Conservation (phyloP, 2,113 vertebrate species). For the Neogale vison region DNA sequence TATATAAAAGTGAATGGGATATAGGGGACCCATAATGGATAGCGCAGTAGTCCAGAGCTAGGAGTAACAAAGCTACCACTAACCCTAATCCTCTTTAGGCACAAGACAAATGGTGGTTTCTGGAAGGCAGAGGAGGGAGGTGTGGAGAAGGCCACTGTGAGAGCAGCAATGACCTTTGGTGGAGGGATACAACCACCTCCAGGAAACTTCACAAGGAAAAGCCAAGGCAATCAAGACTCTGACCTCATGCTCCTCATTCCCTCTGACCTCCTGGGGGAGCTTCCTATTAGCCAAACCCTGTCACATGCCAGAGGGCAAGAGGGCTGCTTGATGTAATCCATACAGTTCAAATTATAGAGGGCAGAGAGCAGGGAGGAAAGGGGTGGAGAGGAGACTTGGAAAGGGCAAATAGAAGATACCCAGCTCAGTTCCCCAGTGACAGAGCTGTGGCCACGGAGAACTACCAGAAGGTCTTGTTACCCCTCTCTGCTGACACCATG, state of each 20-base stretch:
- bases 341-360: conserved; percentile 38
- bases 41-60: not conserved
- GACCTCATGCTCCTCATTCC: conserved; percentile 41
- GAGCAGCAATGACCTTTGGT: not conserved
- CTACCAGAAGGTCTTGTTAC: not conserved
- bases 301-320: conserved; percentile 42
- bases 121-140: not conserved
- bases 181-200: not conserved
- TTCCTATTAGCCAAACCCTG: conserved; percentile 32
- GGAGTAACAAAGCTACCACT: not conserved
- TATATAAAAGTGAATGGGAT: not conserved
- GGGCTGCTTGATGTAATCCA: conserved; percentile 46
- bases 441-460: not conserved
- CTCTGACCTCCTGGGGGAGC: conserved; percentile 48
- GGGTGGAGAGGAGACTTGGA: not conserved
- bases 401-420: conserved; percentile 32
- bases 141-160: not conserved
- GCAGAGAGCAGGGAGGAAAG: not conserved
- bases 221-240: conserved; percentile 12
- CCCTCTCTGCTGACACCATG: not conserved
- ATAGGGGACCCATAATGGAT: not conserved
- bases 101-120: not conserved
- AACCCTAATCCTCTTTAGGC: not conserved
- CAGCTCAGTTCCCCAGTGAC: not conserved
- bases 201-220: conserved; percentile 7